Percentiles rank a stretch among this genome's conserved stretches.
Conservation (phyloP, 2,113 vertebrate genomes). For the Dipodomys merriami region DNA sequence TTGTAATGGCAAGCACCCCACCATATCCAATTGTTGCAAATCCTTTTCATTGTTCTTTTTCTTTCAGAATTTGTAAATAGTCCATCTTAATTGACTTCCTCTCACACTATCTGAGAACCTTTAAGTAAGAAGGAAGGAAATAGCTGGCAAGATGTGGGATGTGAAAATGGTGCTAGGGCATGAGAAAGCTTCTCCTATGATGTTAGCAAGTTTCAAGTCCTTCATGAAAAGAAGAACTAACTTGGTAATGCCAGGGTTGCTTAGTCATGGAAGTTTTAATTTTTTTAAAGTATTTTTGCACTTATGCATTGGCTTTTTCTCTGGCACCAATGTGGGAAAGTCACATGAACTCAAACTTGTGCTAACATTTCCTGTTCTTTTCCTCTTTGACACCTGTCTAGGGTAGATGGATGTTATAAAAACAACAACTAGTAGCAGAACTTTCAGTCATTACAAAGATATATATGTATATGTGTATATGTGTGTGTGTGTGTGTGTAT, state of each 20-base stretch:
- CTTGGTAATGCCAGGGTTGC: conserved; percentile 60
- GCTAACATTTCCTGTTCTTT: conserved; percentile 17
- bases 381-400: conserved; percentile 54
- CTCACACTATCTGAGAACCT: conserved; percentile 59
- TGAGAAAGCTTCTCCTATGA: conserved; percentile 73
- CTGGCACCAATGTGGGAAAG: conserved; percentile 76
- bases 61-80: conserved; percentile 9
- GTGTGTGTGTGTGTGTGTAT: too few relatives aligned
- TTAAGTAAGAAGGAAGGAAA: conserved; percentile 79
- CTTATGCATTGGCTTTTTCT: conserved; percentile 54
- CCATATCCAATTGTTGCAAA: not conserved
- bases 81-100: conserved; percentile 28
- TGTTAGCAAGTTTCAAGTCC: conserved; percentile 82
- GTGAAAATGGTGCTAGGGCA: conserved; percentile 78
- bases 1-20: too few relatives aligned
- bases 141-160: conserved; percentile 76
- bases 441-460: not conserved
- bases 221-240: conserved; percentile 79
- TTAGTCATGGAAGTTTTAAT: conserved; percentile 69
- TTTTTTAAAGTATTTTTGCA: conserved; percentile 60
- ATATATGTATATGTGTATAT: too few relatives aligned
- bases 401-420: not conserved
- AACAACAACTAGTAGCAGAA: conserved; percentile 21
- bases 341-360: conserved; percentile 67
- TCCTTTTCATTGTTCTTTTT: not conserved